These are phyloP conservation scores for Leptothorax acervorum DNA, from an alignment of 2,888 invertebrate species.

Conservation along the genomic window DNA sequence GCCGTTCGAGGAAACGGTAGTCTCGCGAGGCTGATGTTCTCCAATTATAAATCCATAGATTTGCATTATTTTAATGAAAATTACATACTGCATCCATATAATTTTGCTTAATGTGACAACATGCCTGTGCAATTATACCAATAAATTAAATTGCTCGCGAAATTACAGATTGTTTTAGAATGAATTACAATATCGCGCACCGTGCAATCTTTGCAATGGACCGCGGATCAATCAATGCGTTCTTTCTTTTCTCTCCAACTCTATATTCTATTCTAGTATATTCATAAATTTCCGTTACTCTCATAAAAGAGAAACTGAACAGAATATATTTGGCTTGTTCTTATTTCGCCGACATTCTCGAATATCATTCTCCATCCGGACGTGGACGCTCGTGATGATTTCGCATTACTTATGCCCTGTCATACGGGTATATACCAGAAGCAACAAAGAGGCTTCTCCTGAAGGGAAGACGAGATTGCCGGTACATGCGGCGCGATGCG, in stretches of 20 bases:
- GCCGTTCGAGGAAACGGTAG: constrained; percentile 44
- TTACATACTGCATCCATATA: not conserved
- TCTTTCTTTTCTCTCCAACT: not conserved
- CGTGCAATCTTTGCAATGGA: not conserved
- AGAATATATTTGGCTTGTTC: constrained; percentile 6
- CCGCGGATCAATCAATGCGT: not conserved
- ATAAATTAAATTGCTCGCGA: constrained; percentile 14
- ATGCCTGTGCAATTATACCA: not conserved
- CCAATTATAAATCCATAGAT: constrained; percentile 25
- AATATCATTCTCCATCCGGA: constrained; percentile 19
- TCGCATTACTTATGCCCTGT: constrained; percentile 34
- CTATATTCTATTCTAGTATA: not conserved
- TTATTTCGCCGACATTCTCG: constrained; percentile 17
- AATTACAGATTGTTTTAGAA: not conserved
- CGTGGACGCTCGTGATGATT: constrained; percentile 39
- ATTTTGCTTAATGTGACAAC: not conserved
- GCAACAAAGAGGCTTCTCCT: constrained; percentile 50
- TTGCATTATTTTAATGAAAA: constrained; percentile 24
- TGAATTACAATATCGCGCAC: not conserved
- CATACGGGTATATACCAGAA: constrained; percentile 43
- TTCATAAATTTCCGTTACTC: not conserved
- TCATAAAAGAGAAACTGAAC: not conserved
- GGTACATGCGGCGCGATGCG: constrained; percentile 36
- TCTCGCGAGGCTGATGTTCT: constrained; percentile 10
- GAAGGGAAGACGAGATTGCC: constrained; percentile 53